phyloP scores from a whole-genome alignment of 2,888 invertebrate genomes.

The Tinea semifulvella region DNA sequence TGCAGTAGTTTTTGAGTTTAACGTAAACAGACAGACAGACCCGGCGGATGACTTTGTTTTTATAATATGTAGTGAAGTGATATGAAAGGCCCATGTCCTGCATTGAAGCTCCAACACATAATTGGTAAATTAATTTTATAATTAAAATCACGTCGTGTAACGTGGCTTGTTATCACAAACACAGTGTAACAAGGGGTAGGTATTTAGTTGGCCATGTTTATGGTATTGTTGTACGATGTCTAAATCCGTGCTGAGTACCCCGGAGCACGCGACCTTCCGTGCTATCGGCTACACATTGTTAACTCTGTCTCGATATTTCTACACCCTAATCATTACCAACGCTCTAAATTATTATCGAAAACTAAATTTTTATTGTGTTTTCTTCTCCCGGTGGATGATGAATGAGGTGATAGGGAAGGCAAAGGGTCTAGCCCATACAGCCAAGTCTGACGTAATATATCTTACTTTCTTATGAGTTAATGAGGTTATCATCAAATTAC shows the following conservation, averaged over 20 bases:
- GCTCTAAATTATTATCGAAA: conserved; percentile 29
- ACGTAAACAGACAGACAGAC: too few relatives aligned
- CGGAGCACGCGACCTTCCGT: conserved; percentile 47
- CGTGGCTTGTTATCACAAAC: background rate
- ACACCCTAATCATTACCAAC: conserved; percentile 49
- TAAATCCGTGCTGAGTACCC: conserved; percentile 31
- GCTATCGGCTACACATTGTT: conserved; percentile 62
- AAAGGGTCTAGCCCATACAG: too few relatives aligned
- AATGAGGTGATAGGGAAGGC: too few relatives aligned
- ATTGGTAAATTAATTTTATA: too few relatives aligned
- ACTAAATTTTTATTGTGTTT: conserved; percentile 39
- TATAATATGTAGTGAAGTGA: too few relatives aligned
- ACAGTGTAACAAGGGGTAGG: conserved; percentile 2
- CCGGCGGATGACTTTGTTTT: too few relatives aligned
- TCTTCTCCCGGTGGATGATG: conserved; percentile 31
- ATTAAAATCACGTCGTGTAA: background rate
- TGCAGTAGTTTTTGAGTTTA: too few relatives aligned
- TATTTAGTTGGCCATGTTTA: conserved; percentile 6
- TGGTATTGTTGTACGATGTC: conserved; percentile 32
- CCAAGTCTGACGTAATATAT: too few relatives aligned
- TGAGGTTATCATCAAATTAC: too few relatives aligned
- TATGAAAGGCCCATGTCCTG: too few relatives aligned
- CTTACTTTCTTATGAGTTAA: too few relatives aligned
- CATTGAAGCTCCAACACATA: too few relatives aligned
- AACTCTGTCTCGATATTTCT: conserved; percentile 61